Percentiles rank a stretch among this genome's conserved stretches.
phyloP scores from a whole-genome alignment of 2,113 vertebrate species.

The Silurus asotus region DNA sequence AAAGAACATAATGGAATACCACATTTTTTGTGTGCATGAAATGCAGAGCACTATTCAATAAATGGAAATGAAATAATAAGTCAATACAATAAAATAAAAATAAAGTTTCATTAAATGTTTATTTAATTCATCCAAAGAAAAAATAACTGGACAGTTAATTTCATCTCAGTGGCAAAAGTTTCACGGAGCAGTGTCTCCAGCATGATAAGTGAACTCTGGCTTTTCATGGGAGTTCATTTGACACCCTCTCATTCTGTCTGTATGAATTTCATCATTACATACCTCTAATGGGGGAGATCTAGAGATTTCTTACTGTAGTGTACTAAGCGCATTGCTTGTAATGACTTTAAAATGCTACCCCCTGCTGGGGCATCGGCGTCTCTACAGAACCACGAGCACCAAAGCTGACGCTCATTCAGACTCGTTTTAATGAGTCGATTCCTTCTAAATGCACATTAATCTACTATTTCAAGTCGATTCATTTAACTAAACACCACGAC shows the following conservation, averaged over 20 bases:
- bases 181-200: not conserved
- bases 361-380: not conserved
- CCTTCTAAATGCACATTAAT: not conserved
- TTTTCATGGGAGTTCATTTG: not conserved
- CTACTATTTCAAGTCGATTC: not conserved
- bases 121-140: not conserved
- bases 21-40: not conserved
- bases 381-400: not conserved
- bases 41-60: too few relatives aligned
- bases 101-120: not conserved
- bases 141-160: not conserved
- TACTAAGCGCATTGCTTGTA: not conserved
- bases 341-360: constrained; percentile 8
- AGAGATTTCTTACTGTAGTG: too few relatives aligned
- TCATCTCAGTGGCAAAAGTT: not conserved
- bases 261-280: not conserved
- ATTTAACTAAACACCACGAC: not conserved
- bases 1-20: not conserved
- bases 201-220: not conserved
- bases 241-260: not conserved
- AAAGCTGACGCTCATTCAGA: not conserved
- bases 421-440: constrained; percentile 1
- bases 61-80: too few relatives aligned
- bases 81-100: too few relatives aligned
- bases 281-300: not conserved